Conservation (phyloP, 2,113 vertebrate species). For the Petrocephalus zakoni region DNA sequence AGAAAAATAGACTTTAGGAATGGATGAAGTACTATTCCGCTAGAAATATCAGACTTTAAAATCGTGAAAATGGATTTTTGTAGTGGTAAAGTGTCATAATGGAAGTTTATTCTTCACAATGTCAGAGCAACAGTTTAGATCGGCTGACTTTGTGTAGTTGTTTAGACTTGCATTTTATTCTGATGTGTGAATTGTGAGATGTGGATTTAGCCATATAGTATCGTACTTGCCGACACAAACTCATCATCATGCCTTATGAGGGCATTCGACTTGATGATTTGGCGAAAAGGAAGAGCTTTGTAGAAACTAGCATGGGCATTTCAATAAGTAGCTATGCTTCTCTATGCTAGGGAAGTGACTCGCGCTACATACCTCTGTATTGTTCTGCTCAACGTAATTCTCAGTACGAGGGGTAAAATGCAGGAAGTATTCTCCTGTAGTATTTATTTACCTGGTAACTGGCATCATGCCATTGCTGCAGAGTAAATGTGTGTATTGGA, state of each 20-base stretch:
- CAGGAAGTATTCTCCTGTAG: not conserved
- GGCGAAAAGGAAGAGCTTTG: not conserved
- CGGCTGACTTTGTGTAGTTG: not conserved
- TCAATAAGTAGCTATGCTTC: not conserved
- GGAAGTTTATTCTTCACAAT: not conserved
- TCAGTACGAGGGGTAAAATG: not conserved
- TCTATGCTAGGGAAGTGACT: not conserved
- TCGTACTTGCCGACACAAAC: not conserved
- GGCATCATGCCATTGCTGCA: not conserved
- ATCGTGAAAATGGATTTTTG: not conserved
- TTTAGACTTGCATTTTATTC: not conserved
- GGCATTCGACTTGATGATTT: not conserved
- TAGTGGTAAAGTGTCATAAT: not conserved
- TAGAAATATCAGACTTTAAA: not conserved
- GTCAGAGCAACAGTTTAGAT: not conserved
- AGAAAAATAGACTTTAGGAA: not conserved
- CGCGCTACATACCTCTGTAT: not conserved
- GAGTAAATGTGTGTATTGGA: not conserved
- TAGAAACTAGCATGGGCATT: not conserved
- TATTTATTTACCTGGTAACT: not conserved
- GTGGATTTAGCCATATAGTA: not conserved
- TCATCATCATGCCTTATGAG: not conserved
- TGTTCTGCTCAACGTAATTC: not conserved
- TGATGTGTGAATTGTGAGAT: not conserved
- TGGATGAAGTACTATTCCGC: not conserved